Percentiles rank a stretch among this genome's conserved stretches.
Evolutionary conservation across 2,113 vertebrate species (phyloP).

Genomic region (Scolopax mira): DNA sequence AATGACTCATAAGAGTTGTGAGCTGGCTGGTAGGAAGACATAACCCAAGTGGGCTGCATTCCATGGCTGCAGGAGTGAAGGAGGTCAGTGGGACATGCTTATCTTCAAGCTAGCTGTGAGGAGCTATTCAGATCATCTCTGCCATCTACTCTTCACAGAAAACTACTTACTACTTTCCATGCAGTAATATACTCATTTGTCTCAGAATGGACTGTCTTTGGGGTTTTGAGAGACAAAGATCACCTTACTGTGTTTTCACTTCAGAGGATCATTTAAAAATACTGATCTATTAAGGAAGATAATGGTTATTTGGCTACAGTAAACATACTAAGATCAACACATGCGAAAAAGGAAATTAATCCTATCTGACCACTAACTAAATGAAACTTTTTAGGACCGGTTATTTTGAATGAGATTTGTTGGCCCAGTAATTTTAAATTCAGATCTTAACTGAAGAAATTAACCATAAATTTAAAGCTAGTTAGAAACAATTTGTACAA

Average conservation of each 20-base stretch:
- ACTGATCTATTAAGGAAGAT: not conserved
- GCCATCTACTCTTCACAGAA: not conserved
- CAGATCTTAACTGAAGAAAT: not conserved
- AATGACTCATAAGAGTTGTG: not conserved
- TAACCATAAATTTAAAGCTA: not conserved
- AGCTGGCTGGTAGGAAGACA: not conserved
- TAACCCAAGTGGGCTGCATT: not conserved
- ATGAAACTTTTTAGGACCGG: not conserved
- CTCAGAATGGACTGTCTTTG: not conserved
- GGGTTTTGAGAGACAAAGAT: not conserved
- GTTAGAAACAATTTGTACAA: not conserved
- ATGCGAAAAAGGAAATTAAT: not conserved
- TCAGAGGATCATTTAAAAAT: not conserved
- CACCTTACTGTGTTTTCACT: not conserved
- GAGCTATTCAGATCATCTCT: not conserved
- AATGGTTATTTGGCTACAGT: not conserved
- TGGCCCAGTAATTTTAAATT: not conserved
- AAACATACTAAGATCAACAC: not conserved
- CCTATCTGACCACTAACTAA: not conserved
- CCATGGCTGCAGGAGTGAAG: not conserved
- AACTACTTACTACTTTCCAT: not conserved
- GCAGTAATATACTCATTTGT: not conserved
- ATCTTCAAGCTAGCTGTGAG: not conserved
- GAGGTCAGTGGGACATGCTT: not conserved
- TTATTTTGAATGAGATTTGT: not conserved